Conservation (phyloP, 2,888 invertebrate genomes). For the Muscina levida region DNA sequence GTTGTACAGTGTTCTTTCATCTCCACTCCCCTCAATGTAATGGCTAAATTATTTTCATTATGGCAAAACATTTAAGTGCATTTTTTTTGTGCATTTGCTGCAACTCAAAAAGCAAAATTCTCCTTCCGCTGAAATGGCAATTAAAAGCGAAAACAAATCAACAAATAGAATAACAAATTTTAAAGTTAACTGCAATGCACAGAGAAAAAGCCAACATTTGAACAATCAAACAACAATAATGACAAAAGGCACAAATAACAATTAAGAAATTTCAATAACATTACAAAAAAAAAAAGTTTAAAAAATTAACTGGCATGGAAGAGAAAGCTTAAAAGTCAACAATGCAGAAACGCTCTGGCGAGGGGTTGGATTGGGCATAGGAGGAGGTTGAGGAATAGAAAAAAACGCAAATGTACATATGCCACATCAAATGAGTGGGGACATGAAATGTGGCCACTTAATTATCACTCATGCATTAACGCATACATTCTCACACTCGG, state of each 20-base stretch:
- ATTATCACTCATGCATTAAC: slow-evolving; percentile 35
- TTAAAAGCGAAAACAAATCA: slow-evolving; percentile 55
- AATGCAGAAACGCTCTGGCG: neutral
- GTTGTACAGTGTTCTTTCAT: too few relatives aligned
- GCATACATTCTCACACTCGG: neutral
- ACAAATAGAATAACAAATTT: slow-evolving; percentile 62
- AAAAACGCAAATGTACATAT: slow-evolving; percentile 32
- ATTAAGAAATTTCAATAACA: slow-evolving; percentile 21
- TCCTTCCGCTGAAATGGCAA: slow-evolving; percentile 28
- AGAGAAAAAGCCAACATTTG: slow-evolving; percentile 18
- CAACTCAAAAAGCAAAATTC: slow-evolving; percentile 29
- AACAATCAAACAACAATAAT: slow-evolving; percentile 36
- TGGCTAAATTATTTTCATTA: slow-evolving; percentile 15
- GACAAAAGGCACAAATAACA: slow-evolving; percentile 50
- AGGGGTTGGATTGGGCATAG: too few relatives aligned
- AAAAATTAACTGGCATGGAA: slow-evolving; percentile 32
- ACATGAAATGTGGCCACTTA: slow-evolving; percentile 63
- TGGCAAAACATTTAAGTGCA: slow-evolving; percentile 17
- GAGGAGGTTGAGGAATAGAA: neutral
- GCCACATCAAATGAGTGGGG: slow-evolving; percentile 59
- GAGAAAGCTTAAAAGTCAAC: slow-evolving; percentile 14
- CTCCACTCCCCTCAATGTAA: neutral
- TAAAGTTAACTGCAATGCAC: slow-evolving; percentile 63
- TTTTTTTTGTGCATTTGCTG: neutral
- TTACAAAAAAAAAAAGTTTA: slow-evolving; percentile 30